Evolutionary conservation across 30 jellyfish, hydroid and myxozoan genomes (phyloP), one percentile per base, ranked within the genome.

Genomic region (Aurelia sp.): DNA sequence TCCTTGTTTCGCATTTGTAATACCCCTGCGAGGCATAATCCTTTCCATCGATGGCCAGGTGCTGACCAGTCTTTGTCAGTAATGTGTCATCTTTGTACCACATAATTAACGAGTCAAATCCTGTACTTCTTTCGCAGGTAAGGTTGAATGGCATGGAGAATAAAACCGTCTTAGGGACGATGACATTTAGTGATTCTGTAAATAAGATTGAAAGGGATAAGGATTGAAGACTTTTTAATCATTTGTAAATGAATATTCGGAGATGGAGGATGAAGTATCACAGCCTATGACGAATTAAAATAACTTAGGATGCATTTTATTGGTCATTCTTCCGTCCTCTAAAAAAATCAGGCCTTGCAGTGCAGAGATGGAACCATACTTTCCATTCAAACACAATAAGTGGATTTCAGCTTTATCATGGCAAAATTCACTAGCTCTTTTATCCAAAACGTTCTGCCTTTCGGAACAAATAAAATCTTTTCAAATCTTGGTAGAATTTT

Each of bases 31-130:
- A 82, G 30, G 63, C 13, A 19, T 24, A 9, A 9, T 67, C 44
- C 11, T 65, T 61, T 13, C 81, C 57, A 66, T 38, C 20, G 8
- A 81, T 17, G 0, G 63, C 55, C 48, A 81, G 44, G 17, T 59
- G 5, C 22, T 50, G 19, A 19, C 76, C 91, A 27, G 84, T 51
- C 48, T 33, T 69, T 10, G 53, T 65, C 64, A 81, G 55, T 33
- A 48, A 41, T 11, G 24, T 22, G 8, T 78, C 91, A 51, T 81
- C 91, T 53, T 81, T 81, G 67, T 21, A 65, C 91, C 91, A 81
- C 13, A 24, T 55, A 9, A 81, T 67, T 51, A 13, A 33, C 20
- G 91, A 10, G 20, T n/a, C 38, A 48, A n/a, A 7, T 20, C 48
- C 13, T n/a, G 65, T 40, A 31, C 65, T 24, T 40, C 71, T 33